Percentiles rank a stretch among this genome's conserved stretches.
Evolutionary conservation across 2,113 vertebrate species (phyloP).

Genomic region (Echinops telfairi): DNA sequence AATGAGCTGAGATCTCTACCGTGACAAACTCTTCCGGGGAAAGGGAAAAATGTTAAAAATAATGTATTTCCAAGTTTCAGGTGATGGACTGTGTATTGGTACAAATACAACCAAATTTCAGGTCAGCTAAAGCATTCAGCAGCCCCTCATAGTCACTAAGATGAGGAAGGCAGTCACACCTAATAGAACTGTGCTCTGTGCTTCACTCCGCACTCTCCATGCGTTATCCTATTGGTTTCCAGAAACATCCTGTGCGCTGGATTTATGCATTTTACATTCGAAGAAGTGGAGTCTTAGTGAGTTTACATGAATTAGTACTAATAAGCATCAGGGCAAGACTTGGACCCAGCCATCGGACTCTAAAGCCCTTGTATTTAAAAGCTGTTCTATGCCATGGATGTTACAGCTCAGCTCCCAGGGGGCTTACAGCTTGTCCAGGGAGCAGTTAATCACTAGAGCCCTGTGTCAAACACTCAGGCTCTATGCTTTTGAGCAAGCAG

Average conservation of each 20-base stretch:
- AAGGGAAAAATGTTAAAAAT: background rate
- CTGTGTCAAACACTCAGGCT: background rate
- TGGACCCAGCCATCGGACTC: background rate
- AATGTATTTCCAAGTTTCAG: background rate
- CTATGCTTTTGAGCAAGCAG: background rate
- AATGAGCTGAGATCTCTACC: background rate
- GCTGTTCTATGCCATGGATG: background rate
- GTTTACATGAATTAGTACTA: background rate
- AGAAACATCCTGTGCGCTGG: background rate
- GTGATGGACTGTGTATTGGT: background rate
- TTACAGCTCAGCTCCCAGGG: background rate
- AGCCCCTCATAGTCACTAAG: background rate
- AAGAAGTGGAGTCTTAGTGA: background rate
- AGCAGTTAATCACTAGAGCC: background rate
- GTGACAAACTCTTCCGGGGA: background rate
- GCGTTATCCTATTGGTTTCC: background rate
- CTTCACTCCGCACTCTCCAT: background rate
- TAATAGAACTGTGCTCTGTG: rapidly evolving
- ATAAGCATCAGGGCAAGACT: background rate
- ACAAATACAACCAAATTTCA: background rate
- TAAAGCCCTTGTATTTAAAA: background rate
- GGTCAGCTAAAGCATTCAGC: background rate
- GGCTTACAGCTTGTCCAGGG: background rate
- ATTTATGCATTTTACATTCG: background rate
- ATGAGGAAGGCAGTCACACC: too few species aligned